These are phyloP conservation scores for Drosophila oshimai DNA, from an alignment of 1,140 invertebrate species.

Conservation along the genomic window DNA sequence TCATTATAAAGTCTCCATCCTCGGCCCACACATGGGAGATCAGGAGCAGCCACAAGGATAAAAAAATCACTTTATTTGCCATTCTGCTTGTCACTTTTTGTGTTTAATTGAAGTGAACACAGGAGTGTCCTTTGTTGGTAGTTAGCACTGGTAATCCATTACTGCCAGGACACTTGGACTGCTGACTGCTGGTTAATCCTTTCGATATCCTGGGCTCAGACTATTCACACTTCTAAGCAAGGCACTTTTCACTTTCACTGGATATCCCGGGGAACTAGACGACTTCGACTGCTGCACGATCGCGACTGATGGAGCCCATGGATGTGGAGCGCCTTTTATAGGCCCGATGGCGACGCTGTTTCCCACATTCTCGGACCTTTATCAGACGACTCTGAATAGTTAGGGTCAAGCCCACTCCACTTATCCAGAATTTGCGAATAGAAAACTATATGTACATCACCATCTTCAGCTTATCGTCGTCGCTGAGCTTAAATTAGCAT, in stretches of 20 bases:
- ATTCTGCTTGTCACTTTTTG: slow-evolving; percentile 21
- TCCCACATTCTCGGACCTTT: slow-evolving; percentile 34
- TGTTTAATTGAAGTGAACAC: neutral
- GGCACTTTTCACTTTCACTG: slow-evolving; percentile 24
- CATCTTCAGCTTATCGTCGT: slow-evolving; percentile 47
- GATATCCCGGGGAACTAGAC: no score
- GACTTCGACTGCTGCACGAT: slow-evolving; percentile 23
- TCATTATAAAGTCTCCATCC: slow-evolving; percentile 58
- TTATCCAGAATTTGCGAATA: slow-evolving; percentile 26
- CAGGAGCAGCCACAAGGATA: slow-evolving; percentile 31
- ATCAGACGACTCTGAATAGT: slow-evolving; percentile 25
- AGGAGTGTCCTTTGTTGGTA: neutral
- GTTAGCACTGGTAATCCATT: slow-evolving; percentile 52
- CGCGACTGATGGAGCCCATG: slow-evolving; percentile 38
- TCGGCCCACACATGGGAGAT: slow-evolving; percentile 30
- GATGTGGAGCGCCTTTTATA: slow-evolving; percentile 52
- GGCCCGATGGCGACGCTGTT: neutral
- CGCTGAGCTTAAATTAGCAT: slow-evolving; percentile 15
- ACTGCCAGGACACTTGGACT: neutral
- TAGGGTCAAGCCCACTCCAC: slow-evolving; percentile 13
- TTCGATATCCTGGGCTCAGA: neutral
- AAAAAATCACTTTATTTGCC: slow-evolving; percentile 36
- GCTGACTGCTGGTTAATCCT: neutral
- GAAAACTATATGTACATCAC: no score
- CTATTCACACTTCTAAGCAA: slow-evolving; percentile 7